These are phyloP conservation scores for Apogon hyalosoma DNA, from an alignment of 2,797 vertebrate species.

Conservation along the genomic window DNA sequence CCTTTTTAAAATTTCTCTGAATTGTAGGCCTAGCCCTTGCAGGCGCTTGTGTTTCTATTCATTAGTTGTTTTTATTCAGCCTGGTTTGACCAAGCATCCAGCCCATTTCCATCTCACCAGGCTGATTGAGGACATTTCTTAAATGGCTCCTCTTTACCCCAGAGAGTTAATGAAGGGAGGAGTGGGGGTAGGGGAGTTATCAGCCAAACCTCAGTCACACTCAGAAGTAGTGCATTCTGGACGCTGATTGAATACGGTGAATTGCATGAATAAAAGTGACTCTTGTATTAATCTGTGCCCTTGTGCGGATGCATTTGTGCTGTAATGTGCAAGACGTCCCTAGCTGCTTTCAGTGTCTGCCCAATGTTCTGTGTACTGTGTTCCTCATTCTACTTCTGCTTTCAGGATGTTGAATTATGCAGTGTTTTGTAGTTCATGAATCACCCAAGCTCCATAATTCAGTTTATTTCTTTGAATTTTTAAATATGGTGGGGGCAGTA, in stretches of 20 bases:
- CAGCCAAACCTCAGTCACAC: conserved; percentile 27
- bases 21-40: conserved; percentile 42
- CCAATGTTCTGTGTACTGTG: conserved; percentile 7
- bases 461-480: conserved; percentile 2
- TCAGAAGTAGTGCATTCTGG: conserved; percentile 39
- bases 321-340: conserved; percentile 37
- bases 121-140: conserved; percentile 67
- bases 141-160: conserved; percentile 57
- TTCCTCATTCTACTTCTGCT: conserved; percentile 17
- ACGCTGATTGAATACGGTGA: conserved; percentile 52
- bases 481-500: neutral
- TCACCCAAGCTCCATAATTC: neutral
- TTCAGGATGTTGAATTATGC: conserved; percentile 16
- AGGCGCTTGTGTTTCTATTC: conserved; percentile 72
- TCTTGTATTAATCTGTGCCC: conserved; percentile 50
- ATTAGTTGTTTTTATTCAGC: conserved; percentile 74
- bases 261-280: conserved; percentile 43
- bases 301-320: conserved; percentile 54
- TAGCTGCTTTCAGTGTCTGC: conserved; percentile 15
- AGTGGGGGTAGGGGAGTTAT: conserved; percentile 9
- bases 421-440: neutral
- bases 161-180: conserved; percentile 64
- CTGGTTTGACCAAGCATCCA: conserved; percentile 48
- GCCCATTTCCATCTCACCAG: conserved; percentile 68
- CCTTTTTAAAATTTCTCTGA: conserved; percentile 44